Evolutionary conservation across 2,113 vertebrate genomes (phyloP).

Genomic region (Cathartes aura): DNA sequence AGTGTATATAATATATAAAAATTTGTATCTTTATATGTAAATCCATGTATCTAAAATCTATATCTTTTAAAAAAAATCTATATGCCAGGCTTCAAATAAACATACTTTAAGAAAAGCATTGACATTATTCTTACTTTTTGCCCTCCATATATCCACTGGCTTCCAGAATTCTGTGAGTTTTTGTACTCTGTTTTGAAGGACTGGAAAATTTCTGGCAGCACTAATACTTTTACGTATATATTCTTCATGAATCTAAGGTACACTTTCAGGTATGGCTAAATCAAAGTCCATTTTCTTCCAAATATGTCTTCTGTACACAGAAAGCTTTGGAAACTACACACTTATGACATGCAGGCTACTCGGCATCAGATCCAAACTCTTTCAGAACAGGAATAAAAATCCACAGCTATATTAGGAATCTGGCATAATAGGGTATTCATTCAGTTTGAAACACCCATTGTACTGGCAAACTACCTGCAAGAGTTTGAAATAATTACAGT

Average conservation of each 20-base stretch:
- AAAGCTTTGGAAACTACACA: not conserved
- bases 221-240: not conserved
- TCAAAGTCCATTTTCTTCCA: not conserved
- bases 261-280: not conserved
- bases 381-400: not conserved
- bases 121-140: not conserved
- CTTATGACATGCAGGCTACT: not conserved
- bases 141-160: not conserved
- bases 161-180: not conserved
- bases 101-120: not conserved
- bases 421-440: not conserved
- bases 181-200: not conserved
- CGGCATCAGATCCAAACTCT: not conserved
- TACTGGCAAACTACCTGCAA: not conserved
- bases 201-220: not conserved
- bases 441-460: not conserved
- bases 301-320: not conserved
- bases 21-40: not conserved
- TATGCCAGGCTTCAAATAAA: not conserved
- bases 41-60: not conserved
- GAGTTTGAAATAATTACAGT: not conserved
- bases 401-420: not conserved
- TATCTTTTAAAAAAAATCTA: not conserved
- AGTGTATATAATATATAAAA: not conserved
- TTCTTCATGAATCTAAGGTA: not conserved